phyloP scores from a whole-genome alignment of 53 echinoderm and acorn worm species.

The Echinarachnius parma region DNA sequence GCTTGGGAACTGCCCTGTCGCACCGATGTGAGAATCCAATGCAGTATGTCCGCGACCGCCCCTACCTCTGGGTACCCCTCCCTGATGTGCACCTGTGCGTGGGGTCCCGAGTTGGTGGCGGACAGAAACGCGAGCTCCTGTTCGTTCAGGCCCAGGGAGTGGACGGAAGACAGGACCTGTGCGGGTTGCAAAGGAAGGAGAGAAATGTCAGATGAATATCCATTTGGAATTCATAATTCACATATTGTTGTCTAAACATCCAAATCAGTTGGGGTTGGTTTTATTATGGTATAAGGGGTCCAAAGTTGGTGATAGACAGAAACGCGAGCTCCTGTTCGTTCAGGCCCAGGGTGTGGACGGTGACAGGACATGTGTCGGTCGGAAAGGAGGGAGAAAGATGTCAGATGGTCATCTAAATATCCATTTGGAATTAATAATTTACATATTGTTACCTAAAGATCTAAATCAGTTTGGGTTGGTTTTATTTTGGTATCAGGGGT shows the following conservation, averaged over 20 bases:
- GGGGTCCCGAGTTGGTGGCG: constrained; percentile 62
- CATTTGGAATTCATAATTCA: no score
- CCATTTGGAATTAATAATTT: no score
- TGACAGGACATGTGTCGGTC: constrained; percentile 84
- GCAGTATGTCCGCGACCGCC: constrained; percentile 75
- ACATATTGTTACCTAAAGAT: no score
- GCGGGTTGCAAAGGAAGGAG: no score
- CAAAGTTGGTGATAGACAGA: constrained; percentile 61
- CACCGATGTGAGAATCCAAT: constrained; percentile 63
- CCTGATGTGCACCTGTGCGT: constrained; percentile 53
- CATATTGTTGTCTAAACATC: no score
- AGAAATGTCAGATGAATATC: no score
- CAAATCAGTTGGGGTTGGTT: no score
- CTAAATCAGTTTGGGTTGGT: no score
- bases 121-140: constrained; percentile 87
- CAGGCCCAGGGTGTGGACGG: constrained; percentile 79
- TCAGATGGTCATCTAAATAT: no score
- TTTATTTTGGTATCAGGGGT: no score
- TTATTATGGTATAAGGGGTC: no score
- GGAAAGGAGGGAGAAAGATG: no score
- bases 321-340: constrained; percentile 94
- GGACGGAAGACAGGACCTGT: constrained; percentile 76
- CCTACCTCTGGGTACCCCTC: constrained; percentile 85
- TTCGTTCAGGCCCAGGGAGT: constrained; percentile 94
- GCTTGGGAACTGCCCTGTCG: constrained; percentile 26